These are phyloP conservation scores for Trachelipus rathkii DNA, from an alignment of 1,140 invertebrate species.

Conservation along the genomic window DNA sequence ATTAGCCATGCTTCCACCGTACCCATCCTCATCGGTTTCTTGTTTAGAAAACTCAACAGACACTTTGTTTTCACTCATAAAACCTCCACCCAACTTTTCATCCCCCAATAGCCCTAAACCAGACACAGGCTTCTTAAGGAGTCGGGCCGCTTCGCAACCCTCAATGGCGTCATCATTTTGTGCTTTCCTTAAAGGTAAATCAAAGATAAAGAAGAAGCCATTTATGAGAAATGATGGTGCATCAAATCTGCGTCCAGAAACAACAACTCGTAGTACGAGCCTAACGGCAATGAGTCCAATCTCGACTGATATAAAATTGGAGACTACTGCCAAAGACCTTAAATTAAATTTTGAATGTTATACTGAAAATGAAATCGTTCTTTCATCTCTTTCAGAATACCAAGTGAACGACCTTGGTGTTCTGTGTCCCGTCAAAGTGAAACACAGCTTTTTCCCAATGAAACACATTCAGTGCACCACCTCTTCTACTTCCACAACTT, in stretches of 20 bases:
- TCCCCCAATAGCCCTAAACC: background rate
- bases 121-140: background rate
- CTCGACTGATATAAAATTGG: background rate
- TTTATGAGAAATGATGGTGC: background rate
- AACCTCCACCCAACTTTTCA: background rate
- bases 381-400: background rate
- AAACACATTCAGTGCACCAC: background rate
- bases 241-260: background rate
- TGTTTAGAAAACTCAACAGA: background rate
- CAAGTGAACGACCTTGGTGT: background rate
- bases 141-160: background rate
- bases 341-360: background rate
- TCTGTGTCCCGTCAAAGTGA: background rate
- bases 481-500: too few species aligned
- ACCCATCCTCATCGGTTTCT: background rate
- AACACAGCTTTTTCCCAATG: background rate
- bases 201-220: background rate
- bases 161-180: background rate
- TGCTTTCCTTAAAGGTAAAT: background rate
- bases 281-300: background rate
- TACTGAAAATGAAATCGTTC: background rate
- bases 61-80: background rate
- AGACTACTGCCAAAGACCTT: background rate
- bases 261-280: background rate
- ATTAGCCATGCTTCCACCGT: background rate